These are phyloP conservation scores for Falco rusticolus DNA, from an alignment of 2,797 vertebrate species.

Conservation along the genomic window DNA sequence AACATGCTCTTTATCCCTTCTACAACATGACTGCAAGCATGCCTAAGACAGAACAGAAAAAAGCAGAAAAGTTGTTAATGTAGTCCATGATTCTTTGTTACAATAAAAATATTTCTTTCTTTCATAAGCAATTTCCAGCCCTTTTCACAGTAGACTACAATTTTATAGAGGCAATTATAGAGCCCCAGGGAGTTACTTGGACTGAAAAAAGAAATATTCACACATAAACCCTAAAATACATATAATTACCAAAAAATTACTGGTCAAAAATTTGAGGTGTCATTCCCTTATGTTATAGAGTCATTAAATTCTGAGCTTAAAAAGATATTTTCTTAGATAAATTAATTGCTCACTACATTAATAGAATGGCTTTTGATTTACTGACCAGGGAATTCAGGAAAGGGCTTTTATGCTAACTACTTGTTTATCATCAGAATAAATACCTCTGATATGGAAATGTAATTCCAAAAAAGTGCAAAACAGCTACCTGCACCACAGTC, in stretches of 20 bases:
- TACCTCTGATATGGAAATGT: neutral
- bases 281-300: neutral
- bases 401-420: neutral
- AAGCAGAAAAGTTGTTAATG: neutral
- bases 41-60: neutral
- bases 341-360: neutral
- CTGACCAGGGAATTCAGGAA: neutral
- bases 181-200: neutral
- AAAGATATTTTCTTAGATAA: neutral
- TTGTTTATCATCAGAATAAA: neutral
- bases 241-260: neutral
- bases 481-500: neutral
- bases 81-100: neutral
- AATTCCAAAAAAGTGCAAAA: neutral
- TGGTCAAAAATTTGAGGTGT: neutral
- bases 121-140: neutral
- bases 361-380: neutral
- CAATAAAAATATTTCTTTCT: neutral
- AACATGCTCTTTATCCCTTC: neutral
- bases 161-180: neutral
- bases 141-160: neutral
- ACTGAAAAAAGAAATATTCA: neutral
- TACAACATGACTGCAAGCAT: neutral
- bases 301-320: neutral
- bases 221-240: neutral